phyloP scores from a whole-genome alignment of 2,113 vertebrate genomes.

The Arenaria interpres region DNA sequence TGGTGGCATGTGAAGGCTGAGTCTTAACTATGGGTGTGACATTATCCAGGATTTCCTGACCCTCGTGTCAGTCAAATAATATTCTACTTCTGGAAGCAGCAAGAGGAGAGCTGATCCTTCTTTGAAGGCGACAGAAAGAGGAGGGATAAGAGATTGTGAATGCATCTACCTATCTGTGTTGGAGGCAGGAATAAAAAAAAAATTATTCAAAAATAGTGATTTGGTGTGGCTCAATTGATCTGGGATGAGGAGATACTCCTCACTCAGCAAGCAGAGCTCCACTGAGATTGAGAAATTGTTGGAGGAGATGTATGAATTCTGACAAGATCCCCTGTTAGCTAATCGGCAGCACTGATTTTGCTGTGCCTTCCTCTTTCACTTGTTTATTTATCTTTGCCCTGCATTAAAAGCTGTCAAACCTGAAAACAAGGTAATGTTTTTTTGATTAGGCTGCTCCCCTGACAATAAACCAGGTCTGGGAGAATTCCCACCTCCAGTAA shows the following conservation, averaged over 20 bases:
- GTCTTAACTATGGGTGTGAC: not conserved
- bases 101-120: not conserved
- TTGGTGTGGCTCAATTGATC: slow-evolving; percentile 46
- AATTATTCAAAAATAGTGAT: not conserved
- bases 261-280: slow-evolving; percentile 28
- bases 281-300: slow-evolving; percentile 34
- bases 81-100: not conserved
- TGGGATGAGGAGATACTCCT: not conserved
- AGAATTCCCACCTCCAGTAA: not conserved
- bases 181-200: not conserved
- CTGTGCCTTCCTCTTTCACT: not conserved
- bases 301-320: slow-evolving; percentile 16
- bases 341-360: not conserved
- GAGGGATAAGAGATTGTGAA: not conserved
- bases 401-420: slow-evolving; percentile 41
- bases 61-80: not conserved
- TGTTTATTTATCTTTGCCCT: slow-evolving; percentile 31
- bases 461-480: not conserved
- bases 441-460: slow-evolving; percentile 10
- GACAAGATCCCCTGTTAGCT: not conserved
- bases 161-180: not conserved
- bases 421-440: slow-evolving; percentile 40
- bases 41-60: not conserved
- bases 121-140: not conserved
- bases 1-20: not conserved